Evolutionary conservation across 2,113 vertebrate species (phyloP), one percentile per base, ranked within the genome.

Genomic region (Brachyistius frenatus): DNA sequence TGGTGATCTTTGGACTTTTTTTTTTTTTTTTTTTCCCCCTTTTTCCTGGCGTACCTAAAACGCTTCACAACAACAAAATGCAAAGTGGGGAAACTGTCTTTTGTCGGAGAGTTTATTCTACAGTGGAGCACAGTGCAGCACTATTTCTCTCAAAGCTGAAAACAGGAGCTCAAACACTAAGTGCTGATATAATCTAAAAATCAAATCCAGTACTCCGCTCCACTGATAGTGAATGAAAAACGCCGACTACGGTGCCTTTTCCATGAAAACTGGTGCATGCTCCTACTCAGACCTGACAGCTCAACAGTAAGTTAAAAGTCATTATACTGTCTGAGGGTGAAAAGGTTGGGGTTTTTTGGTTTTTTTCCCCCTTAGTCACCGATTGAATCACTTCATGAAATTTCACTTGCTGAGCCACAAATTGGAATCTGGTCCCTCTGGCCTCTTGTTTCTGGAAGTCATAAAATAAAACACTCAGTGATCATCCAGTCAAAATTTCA

Each of bases 221-320:
- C 30, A 46, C 69, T 65, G 41, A 68, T 60, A 68, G 53, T 41
- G 30, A 69, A 35, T 31, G 8, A 47, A 52, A 60, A 53, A 64
- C 11, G 23, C 0, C 31, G 5, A 37, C 15, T 8, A 4, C 13
- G 7, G n/a, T 7, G 6, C n/a, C 13, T 30, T 62, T 14, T 67
- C 23, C 8, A 9, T 23, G 31, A 35, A 44, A 46, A 60, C 4
- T 1, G 5, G 9, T n/a, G 9, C 7, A 23, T 52, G 72, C 16
- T 49, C 32, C 49, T 47, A 32, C 49, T 49, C 52, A n/a, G 7
- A 33, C 39, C 23, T 23, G 13, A 76, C n/a, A 33, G 15, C 9
- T 32, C 16, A 16, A 49, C 9, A 66, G 2, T 7, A 47, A 32
- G n/a, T 52, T 62, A 47, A 66, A 70, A 44, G 39, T 49, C 1